Evolutionary conservation across 2,797 vertebrate species (phyloP).

Genomic region (Ptychadena robeensis): DNA sequence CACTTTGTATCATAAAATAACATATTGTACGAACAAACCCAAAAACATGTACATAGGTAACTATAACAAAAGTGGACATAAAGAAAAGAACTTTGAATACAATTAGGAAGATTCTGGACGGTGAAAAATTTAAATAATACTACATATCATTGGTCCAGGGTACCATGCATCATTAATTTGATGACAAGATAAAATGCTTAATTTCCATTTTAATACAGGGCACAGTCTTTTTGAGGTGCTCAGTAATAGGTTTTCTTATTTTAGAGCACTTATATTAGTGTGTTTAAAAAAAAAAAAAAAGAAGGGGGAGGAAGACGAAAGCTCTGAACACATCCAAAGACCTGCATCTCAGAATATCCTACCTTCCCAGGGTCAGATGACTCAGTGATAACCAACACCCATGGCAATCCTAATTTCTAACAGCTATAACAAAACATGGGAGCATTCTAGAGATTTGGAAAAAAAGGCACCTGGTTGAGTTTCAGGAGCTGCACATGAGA

Average conservation of each 20-base stretch:
- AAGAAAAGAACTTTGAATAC: too few species aligned
- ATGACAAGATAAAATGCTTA: too few species aligned
- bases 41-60: background rate
- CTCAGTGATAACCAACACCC: constrained; percentile 54
- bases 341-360: constrained; percentile 25
- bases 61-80: background rate
- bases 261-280: background rate
- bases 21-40: background rate
- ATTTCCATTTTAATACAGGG: too few species aligned
- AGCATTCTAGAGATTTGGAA: constrained; percentile 19
- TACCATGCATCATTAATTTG: too few species aligned
- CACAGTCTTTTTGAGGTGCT: too few species aligned
- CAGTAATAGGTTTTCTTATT: too few species aligned
- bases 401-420: constrained; percentile 36
- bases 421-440: constrained; percentile 16
- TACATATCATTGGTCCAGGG: too few species aligned
- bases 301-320: too few species aligned
- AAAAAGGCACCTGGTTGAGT: constrained; percentile 41
- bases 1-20: background rate
- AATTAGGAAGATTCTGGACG: too few species aligned
- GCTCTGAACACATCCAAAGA: background rate
- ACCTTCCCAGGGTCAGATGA: constrained; percentile 43
- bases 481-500: constrained; percentile 43
- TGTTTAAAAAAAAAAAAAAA: too few species aligned
- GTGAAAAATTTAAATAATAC: too few species aligned